These are phyloP conservation scores for Dolichallabes microphthalmus DNA, from an alignment of 2,113 vertebrate genomes.

Conservation along the genomic window DNA sequence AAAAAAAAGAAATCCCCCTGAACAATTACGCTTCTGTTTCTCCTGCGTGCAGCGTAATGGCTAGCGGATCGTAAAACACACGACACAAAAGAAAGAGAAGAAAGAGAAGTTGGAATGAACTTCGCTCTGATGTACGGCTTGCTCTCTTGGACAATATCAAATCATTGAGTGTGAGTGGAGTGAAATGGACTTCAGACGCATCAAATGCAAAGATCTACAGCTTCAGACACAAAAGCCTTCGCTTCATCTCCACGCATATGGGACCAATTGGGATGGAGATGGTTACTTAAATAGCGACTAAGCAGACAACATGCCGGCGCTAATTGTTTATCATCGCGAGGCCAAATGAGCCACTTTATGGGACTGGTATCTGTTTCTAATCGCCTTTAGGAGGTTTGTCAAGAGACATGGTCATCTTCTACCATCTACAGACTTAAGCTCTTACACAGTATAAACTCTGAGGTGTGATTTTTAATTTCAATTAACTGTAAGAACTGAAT, in stretches of 20 bases:
- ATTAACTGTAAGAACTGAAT: background rate
- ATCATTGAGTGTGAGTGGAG: slow-evolving; percentile 73
- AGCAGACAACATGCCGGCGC: background rate
- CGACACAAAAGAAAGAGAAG: slow-evolving; percentile 45
- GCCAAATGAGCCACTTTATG: background rate
- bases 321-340: slow-evolving; percentile 12
- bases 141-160: slow-evolving; percentile 66
- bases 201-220: slow-evolving; percentile 65
- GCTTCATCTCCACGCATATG: slow-evolving; percentile 65
- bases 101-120: slow-evolving; percentile 57
- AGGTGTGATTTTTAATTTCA: background rate
- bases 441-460: background rate
- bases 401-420: background rate
- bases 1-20: background rate
- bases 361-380: background rate
- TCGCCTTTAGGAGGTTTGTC: background rate
- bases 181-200: slow-evolving; percentile 68
- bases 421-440: background rate
- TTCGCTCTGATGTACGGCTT: slow-evolving; percentile 61
- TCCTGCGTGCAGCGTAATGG: background rate
- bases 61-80: slow-evolving; percentile 19
- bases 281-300: slow-evolving; percentile 53
- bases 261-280: slow-evolving; percentile 71
- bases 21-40: slow-evolving; percentile 7
- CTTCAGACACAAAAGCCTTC: slow-evolving; percentile 64